Evolutionary conservation across 2,797 vertebrate species (phyloP).

Genomic region (Crax fasciolata): DNA sequence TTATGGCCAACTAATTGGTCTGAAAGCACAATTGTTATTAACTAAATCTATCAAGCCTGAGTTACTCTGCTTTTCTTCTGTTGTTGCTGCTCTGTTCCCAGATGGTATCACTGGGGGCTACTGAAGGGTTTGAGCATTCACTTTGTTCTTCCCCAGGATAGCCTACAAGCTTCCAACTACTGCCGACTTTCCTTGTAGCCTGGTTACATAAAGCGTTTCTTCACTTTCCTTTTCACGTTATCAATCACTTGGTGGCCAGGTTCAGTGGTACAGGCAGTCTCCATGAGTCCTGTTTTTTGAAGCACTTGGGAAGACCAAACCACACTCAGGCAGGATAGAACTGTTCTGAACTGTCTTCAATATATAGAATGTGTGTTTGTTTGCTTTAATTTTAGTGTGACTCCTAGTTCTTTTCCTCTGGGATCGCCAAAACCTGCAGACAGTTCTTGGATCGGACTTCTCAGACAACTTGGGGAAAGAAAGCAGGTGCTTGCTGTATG

Average conservation of each 20-base stretch:
- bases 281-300: accelerated
- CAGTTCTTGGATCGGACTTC: neutral
- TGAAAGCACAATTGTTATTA: neutral
- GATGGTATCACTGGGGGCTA: neutral
- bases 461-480: neutral
- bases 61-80: neutral
- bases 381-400: neutral
- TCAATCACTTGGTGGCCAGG: neutral
- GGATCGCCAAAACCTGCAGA: neutral
- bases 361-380: accelerated
- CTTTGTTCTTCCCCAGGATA: neutral
- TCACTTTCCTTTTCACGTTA: neutral
- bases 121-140: neutral
- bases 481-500: neutral
- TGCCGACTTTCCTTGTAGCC: neutral
- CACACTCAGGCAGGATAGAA: neutral
- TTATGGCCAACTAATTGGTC: neutral
- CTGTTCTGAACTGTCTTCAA: accelerated
- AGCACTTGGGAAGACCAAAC: neutral
- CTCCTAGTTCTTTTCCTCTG: neutral
- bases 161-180: neutral
- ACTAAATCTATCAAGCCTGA: neutral
- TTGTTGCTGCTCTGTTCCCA: too few species aligned
- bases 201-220: neutral
- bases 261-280: neutral